These are phyloP conservation scores for Drosophila anomelani DNA, from an alignment of 2,888 invertebrate species.

Conservation along the genomic window DNA sequence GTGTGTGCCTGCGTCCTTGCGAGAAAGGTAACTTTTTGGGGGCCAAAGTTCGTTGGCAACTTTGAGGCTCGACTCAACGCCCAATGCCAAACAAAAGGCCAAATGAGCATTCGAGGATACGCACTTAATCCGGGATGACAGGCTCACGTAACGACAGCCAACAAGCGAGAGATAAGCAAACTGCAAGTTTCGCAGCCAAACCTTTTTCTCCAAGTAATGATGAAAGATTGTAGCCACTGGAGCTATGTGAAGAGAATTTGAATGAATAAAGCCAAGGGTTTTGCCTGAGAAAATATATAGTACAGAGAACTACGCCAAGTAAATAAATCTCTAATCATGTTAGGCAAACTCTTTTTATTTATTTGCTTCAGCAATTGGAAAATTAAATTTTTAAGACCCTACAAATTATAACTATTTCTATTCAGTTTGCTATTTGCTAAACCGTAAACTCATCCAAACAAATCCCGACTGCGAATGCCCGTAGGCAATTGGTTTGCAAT, in stretches of 20 bases:
- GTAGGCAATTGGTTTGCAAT: constrained; percentile 30
- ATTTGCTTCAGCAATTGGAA: background rate
- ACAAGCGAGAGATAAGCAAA: constrained; percentile 61
- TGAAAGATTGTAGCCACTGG: constrained; percentile 51
- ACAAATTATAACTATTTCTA: background rate
- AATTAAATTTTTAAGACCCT: background rate
- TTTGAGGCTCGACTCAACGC: constrained; percentile 11
- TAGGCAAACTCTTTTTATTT: background rate
- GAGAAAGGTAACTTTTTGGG: constrained; percentile 66
- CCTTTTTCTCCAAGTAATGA: constrained; percentile 38
- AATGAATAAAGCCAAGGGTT: constrained; percentile 19
- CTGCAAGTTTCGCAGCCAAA: constrained; percentile 54
- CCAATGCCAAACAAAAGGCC: constrained; percentile 54
- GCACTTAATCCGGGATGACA: constrained; percentile 74
- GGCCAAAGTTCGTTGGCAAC: constrained; percentile 54
- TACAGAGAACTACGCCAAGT: background rate
- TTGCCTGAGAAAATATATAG: background rate
- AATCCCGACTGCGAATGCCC: constrained; percentile 14
- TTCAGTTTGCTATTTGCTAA: background rate
- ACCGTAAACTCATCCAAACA: constrained; percentile 13
- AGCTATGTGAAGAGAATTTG: constrained; percentile 40
- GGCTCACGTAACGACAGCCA: constrained; percentile 62
- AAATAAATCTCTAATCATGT: background rate
- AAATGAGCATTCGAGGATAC: constrained; percentile 58
- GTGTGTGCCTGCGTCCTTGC: constrained; percentile 14